A percentile compares a stretch with the other conserved stretches of the same genome.
Evolutionary conservation across 2,113 vertebrate species (phyloP).

Genomic region (Neoarius graeffei): DNA sequence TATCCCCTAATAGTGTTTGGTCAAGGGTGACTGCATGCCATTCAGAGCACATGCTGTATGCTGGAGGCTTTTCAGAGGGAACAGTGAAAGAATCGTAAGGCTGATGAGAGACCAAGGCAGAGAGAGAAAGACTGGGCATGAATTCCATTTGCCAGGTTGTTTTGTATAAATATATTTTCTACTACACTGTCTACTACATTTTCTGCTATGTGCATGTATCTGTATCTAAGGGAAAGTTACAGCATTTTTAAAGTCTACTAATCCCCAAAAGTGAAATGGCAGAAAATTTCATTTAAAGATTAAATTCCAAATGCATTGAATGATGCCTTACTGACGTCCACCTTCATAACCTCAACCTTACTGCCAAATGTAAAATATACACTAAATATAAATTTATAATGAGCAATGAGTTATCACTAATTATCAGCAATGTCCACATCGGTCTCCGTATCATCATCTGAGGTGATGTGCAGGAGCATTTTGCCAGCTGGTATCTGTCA

Average conservation of each 20-base stretch:
- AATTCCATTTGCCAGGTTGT: neutral
- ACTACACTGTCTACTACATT: neutral
- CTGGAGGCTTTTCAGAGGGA: neutral
- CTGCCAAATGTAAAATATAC: neutral
- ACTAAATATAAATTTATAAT: neutral
- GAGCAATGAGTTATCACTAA: neutral
- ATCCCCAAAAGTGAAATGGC: neutral
- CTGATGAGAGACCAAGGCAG: neutral
- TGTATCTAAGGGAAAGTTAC: neutral
- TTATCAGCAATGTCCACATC: neutral
- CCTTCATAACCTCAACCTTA: neutral
- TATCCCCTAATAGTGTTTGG: conserved; percentile 8
- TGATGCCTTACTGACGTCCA: neutral
- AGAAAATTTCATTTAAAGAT: neutral
- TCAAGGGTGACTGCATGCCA: neutral
- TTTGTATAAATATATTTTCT: no score
- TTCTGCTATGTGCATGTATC: neutral
- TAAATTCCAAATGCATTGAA: neutral
- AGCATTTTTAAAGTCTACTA: neutral
- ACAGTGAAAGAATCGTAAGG: neutral
- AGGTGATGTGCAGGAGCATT: no score
- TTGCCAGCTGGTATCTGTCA: no score
- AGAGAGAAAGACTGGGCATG: neutral
- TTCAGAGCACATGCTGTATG: neutral
- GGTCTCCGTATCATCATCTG: neutral